Evolutionary conservation across 2,888 invertebrate species (phyloP), one percentile per base, ranked within the genome.

Genomic region (Pterobdella sp.): DNA sequence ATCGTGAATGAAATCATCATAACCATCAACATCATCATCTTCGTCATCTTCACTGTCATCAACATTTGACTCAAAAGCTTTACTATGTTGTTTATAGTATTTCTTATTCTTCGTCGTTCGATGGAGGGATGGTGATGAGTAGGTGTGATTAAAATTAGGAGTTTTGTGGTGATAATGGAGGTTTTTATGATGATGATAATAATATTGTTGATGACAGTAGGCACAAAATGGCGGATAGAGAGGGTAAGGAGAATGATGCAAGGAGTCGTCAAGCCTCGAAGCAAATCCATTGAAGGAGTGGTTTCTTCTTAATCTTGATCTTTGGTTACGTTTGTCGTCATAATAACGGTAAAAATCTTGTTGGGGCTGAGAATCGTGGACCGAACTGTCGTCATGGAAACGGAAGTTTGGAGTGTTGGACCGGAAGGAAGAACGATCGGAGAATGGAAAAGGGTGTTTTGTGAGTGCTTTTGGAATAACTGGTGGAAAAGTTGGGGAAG

Each of bases 261-360:
- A 18, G 60, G 26, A 56, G n/a, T 56, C 60, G 26, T 56, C 60
- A 22, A 56, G 3, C 26, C 60, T 56, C 3, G 60, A 56, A 18
- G 18, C 60, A 56, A 56, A 56, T 56, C 60, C 60, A 22, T 56
- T 56, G 60, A 56, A 56, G n/a, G 60, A 56, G 3, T 4, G n/a
- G 26, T 56, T 56, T 56, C 60, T 56, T 26, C 26, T 56, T 26
- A 56, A n/a, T 26, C 26, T 56, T 14, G 10, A 14, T n/a, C n/a
- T 56, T 4, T 56, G 7, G 3, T 22, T 56, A 26, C 60, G 60
- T 3, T 7, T 18, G n/a, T 56, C 60, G 60, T 56, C 60, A 56
- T 56, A 56, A 26, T 56, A 56, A 56, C 60, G 60, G 26, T 56
- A 56, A n/a, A 56, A 4, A 3, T 56, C 26, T 4, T 56, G n/a